Base-by-base conservation (phyloP, 2,888 invertebrate genomes). In the Diarsia rubi region DNA sequence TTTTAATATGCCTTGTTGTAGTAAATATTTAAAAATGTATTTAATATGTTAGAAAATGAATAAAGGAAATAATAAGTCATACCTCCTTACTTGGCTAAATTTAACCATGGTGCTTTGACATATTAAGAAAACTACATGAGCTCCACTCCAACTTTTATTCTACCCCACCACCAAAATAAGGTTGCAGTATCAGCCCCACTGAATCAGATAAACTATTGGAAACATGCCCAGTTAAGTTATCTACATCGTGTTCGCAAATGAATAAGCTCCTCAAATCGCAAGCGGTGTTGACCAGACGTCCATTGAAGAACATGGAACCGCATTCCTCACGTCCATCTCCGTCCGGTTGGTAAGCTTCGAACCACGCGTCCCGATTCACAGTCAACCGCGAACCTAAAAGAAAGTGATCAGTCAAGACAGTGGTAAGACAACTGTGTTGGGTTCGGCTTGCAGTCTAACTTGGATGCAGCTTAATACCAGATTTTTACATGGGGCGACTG, bases 301-400 rank as follows among this genome's bases (percentile, higher is more conserved):
- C 95, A 45, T 90, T 89, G 87, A 91, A 93, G 84, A 93, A 94
- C 93, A 95, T 94, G 3, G 93, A 92, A 9, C 95, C 95, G 63
- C 95, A 95, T 9, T 76, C 79, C 75, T 93, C 93, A 0, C 84
- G 27, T 0, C 2, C 27, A 24, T 70, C 42, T 31, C 31, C 62
- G 6, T 63, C 54, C 12, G 78, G 76, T 31, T 70, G 70, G 14
- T 63, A 78, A 54, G 63, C 47, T 16, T 78, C 76, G 8, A 63
- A 76, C 76, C 76, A 76, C 24, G 31, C 31, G 0, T 78, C 54
- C 4, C 24, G 78, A 12, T 70, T 54, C 24, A 57, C 31, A 49
- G 11, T 63, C 24, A 76, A 8, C 6, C 12, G 47, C 2, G 27
- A 54, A 21, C 76, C 78, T 76, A 47, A 27, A 70, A 72, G 9